Evolutionary conservation across 2,797 vertebrate species (phyloP), one percentile per base, ranked within the genome.

Genomic region (Myioborus miniatus): DNA sequence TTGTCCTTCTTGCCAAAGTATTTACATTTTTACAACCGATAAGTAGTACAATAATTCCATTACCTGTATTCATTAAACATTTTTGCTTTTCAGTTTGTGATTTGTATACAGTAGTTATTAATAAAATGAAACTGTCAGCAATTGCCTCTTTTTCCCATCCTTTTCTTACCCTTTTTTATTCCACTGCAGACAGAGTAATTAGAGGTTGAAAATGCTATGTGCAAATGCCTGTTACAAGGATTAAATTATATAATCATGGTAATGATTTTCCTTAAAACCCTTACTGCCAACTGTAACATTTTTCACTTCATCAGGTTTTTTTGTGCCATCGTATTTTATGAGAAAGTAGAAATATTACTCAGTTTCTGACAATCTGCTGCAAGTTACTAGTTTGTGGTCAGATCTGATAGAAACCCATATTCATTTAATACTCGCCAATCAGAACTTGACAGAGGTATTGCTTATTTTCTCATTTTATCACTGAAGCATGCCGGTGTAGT

Each of bases 401-500:
- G 95, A 97, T 97, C 96, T 94, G 97, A 97, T 96, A 94, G 97
- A 96, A 98, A 92, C 94, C 94, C 91, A 80, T 96, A 97, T 97
- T 97, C 97, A 95, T 98, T 98, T 97, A 97, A 96, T 95, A 97
- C 89, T 97, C 95, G 26, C 96, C 97, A 98, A 97, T 98, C 97
- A 98, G 97, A 97, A 98, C 94, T 97, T 98, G 97, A 98, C 97
- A 97, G 97, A 98, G 97, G 98, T 98, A 98, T 98, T 98, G 98
- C 98, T 98, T 98, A 98, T 98, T 98, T 98, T 98, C 97, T 98
- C 98, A 97, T 98, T 98, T 98, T 96, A 97, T 97, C 98, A 98
- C 97, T 98, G 98, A 98, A 98, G 98, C 98, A 97, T 98, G 98
- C 98, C 98, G 97, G 98, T 98, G 98, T 99, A 99, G 98, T 98